These are phyloP conservation scores for Baccha elongata DNA, from an alignment of 2,888 invertebrate genomes.

Conservation along the genomic window DNA sequence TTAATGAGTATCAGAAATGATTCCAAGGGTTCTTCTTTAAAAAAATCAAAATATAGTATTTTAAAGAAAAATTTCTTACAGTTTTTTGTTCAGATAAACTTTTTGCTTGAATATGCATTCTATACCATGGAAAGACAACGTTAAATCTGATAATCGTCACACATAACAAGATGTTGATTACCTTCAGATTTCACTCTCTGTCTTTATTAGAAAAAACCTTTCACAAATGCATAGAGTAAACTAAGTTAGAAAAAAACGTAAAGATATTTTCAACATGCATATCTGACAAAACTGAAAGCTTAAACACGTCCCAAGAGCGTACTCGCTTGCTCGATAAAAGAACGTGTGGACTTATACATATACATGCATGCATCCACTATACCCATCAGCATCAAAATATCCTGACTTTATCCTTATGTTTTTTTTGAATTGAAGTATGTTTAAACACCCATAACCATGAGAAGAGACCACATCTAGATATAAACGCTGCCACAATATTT, in stretches of 20 bases:
- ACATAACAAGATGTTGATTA: slow-evolving; percentile 32
- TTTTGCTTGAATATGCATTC: no score
- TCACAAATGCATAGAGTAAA: slow-evolving; percentile 9
- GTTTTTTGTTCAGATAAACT: no score
- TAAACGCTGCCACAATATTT: slow-evolving; percentile 50
- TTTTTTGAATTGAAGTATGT: slow-evolving; percentile 41
- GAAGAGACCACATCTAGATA: slow-evolving; percentile 51
- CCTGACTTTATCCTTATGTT: slow-evolving; percentile 46
- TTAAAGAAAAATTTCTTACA: no score
- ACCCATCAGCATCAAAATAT: slow-evolving; percentile 61
- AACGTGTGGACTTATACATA: slow-evolving; percentile 42
- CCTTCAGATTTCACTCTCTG: not conserved
- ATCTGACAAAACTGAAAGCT: slow-evolving; percentile 24
- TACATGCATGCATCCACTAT: slow-evolving; percentile 43
- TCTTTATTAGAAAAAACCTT: not conserved
- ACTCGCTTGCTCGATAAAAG: slow-evolving; percentile 3
- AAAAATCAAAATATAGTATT: no score
- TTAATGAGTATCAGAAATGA: no score
- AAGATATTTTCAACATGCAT: slow-evolving; percentile 36
- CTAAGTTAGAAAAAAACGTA: slow-evolving; percentile 23
- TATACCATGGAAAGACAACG: no score
- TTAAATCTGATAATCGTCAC: slow-evolving; percentile 36
- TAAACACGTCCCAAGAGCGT: slow-evolving; percentile 20
- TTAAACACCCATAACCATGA: slow-evolving; percentile 64
- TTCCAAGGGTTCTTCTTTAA: no score